Percentiles rank a stretch among this genome's conserved stretches.
Conservation (phyloP, 1,140 invertebrate genomes). For the Drosophila parvula region DNA sequence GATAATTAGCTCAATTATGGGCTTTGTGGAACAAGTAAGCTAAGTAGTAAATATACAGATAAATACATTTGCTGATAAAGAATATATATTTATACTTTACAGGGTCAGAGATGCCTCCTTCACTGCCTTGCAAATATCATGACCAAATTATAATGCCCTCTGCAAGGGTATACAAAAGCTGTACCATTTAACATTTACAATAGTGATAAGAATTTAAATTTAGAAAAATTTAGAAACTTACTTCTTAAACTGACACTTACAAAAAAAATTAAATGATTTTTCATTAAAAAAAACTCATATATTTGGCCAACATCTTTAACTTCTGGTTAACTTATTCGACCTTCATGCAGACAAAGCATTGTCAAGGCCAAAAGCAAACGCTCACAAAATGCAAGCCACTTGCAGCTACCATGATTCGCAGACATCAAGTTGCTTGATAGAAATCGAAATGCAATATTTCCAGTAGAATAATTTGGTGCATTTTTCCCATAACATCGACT, state of each 20-base stretch:
- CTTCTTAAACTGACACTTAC: too few species aligned
- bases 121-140: too few species aligned
- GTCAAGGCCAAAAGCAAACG: slow-evolving; percentile 19
- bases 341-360: not conserved
- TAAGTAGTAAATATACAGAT: not conserved
- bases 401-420: slow-evolving; percentile 27
- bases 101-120: too few species aligned
- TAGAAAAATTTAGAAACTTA: too few species aligned
- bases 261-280: too few species aligned
- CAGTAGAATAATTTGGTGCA: slow-evolving; percentile 64
- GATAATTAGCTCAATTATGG: slow-evolving; percentile 9
- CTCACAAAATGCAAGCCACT: slow-evolving; percentile 13
- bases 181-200: too few species aligned
- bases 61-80: not conserved
- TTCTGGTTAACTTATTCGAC: not conserved
- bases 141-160: too few species aligned
- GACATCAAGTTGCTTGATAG: slow-evolving; percentile 24
- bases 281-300: not conserved
- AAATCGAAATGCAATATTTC: slow-evolving; percentile 74
- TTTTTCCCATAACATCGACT: slow-evolving; percentile 25
- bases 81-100: too few species aligned
- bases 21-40: not conserved
- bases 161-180: too few species aligned
- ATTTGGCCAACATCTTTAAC: not conserved
- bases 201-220: too few species aligned